Conservation (phyloP, 2,113 vertebrate species). For the Clarias batrachus region DNA sequence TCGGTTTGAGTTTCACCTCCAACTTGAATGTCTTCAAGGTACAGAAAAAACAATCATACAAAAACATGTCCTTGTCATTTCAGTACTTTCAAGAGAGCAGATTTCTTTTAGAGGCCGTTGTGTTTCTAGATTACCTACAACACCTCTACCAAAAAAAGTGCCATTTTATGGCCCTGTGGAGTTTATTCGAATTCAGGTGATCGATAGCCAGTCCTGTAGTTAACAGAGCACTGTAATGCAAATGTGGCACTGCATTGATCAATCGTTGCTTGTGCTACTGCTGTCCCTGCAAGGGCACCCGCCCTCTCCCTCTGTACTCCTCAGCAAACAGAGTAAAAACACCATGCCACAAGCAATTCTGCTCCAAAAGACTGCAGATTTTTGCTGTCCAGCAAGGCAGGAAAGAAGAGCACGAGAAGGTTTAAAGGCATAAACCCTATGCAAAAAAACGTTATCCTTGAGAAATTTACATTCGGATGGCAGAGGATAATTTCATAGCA, state of each 20-base stretch:
- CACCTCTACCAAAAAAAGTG: not conserved
- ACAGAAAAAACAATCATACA: too few species aligned
- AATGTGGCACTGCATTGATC: slow-evolving; percentile 57
- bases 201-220: slow-evolving; percentile 61
- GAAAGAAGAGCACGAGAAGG: not conserved
- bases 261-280: slow-evolving; percentile 11
- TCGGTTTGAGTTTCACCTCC: too few species aligned
- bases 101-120: not conserved
- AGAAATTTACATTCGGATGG: not conserved
- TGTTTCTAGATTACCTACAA: not conserved
- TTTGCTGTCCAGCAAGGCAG: not conserved
- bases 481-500: not conserved
- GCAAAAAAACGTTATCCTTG: not conserved
- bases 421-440: not conserved
- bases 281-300: slow-evolving; percentile 55
- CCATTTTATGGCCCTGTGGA: slow-evolving; percentile 1
- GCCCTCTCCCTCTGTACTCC: not conserved
- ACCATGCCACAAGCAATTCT: not conserved
- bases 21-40: too few species aligned
- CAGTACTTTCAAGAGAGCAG: not conserved
- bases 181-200: slow-evolving; percentile 35
- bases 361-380: not conserved
- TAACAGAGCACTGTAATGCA: slow-evolving; percentile 60
- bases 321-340: not conserved
- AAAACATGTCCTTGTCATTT: too few species aligned